Conservation (phyloP, 2,797 vertebrate genomes). For the Crypturellus tataupa region DNA sequence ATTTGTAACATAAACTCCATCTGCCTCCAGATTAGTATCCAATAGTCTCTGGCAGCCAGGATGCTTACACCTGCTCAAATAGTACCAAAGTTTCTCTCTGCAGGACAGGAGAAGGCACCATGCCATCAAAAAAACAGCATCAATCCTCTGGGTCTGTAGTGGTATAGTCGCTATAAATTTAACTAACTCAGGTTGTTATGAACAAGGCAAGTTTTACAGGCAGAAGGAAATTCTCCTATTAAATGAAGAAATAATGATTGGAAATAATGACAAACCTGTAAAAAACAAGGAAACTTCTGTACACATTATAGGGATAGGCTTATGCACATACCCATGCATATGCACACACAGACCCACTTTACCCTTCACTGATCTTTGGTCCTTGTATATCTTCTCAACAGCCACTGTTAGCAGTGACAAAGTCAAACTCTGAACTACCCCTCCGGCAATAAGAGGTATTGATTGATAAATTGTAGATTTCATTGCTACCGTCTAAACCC, state of each 20-base stretch:
- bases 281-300: neutral
- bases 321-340: neutral
- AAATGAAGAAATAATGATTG: neutral
- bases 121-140: neutral
- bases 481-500: neutral
- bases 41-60: neutral
- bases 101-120: neutral
- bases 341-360: neutral
- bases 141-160: neutral
- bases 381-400: neutral
- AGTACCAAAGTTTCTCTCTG: neutral
- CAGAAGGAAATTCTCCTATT: neutral
- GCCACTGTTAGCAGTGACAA: slow-evolving; percentile 9
- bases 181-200: neutral
- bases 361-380: neutral
- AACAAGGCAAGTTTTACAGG: neutral
- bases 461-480: slow-evolving; percentile 2
- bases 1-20: neutral
- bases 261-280: neutral
- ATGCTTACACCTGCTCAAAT: neutral
- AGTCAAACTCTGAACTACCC: neutral
- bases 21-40: neutral
- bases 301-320: neutral
- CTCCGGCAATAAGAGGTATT: slow-evolving; percentile 4
- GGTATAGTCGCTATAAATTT: neutral